A percentile compares a stretch with the other conserved stretches of the same genome.
Conservation (phyloP, 1,140 invertebrate species). For the Papilio helenus region DNA sequence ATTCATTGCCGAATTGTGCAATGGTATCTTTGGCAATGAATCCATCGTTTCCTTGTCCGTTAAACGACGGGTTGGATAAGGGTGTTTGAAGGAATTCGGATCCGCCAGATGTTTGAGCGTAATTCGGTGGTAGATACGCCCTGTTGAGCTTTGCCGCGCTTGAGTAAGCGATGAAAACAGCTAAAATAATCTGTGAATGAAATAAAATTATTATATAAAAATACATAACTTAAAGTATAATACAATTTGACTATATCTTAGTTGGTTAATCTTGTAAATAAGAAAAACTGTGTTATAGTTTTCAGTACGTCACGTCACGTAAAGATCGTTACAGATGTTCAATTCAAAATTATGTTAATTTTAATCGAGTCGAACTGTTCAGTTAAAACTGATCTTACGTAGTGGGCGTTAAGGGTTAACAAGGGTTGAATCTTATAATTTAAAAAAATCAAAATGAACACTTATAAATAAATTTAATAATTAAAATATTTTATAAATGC, state of each 20-base stretch:
- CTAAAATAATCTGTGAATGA: constrained; percentile 65
- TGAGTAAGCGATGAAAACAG: constrained; percentile 55
- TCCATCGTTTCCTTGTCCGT: constrained; percentile 32
- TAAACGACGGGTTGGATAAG: constrained; percentile 39
- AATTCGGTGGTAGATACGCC: constrained; percentile 84
- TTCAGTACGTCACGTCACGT: no score
- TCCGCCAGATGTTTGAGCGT: constrained; percentile 81
- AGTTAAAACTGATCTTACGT: no score
- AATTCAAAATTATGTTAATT: no score
- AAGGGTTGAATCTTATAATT: no score
- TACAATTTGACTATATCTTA: no score
- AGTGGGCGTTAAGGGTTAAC: no score
- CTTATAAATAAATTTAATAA: not conserved
- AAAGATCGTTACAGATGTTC: no score
- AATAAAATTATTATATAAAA: not conserved
- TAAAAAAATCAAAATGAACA: no score
- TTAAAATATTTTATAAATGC: constrained; percentile 27
- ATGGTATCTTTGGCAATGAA: constrained; percentile 27
- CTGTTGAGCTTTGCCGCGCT: constrained; percentile 81
- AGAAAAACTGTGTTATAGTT: no score
- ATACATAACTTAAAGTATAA: no score
- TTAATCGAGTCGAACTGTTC: no score
- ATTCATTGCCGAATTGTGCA: constrained; percentile 20
- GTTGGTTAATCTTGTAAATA: no score
- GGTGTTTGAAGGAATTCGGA: constrained; percentile 69